A percentile compares a stretch with the other conserved stretches of the same genome.
Evolutionary conservation across 92 coral and sea anemone species (phyloP).

Genomic region (Actinernus sp.): DNA sequence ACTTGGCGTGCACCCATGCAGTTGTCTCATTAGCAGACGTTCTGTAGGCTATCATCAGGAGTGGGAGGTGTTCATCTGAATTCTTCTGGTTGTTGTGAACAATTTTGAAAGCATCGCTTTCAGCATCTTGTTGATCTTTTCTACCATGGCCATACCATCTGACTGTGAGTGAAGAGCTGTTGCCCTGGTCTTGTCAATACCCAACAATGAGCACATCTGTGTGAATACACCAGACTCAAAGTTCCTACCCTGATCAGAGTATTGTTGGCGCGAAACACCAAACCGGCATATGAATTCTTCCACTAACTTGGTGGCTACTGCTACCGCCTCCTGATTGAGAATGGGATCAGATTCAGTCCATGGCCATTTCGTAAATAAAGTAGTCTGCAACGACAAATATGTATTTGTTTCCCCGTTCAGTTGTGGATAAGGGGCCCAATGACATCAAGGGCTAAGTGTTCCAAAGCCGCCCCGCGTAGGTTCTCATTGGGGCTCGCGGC

Average conservation of each 20-base stretch:
- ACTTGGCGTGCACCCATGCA: too few species aligned
- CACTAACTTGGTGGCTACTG: conserved; percentile 8
- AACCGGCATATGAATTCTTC: conserved; percentile 31
- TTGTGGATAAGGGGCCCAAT: too few species aligned
- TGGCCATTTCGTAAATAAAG: conserved; percentile 37
- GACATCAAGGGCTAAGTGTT: too few species aligned
- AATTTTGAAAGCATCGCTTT: conserved; percentile 18
- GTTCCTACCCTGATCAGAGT: conserved; percentile 42
- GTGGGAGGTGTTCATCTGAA: conserved; percentile 36
- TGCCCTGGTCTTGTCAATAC: conserved; percentile 44
- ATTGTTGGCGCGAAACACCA: conserved; percentile 26
- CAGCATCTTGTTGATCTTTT: conserved; percentile 28
- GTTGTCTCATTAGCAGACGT: too few species aligned
- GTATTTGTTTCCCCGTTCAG: too few species aligned
- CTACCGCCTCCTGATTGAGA: conserved; percentile 12
- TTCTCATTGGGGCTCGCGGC: too few species aligned
- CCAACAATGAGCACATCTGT: conserved; percentile 35
- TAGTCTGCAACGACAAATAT: conserved; percentile 45
- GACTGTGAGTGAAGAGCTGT: conserved; percentile 36
- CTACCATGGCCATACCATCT: conserved; percentile 34
- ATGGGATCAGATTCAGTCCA: conserved; percentile 41
- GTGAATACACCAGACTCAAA: conserved; percentile 26
- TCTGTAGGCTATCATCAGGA: too few species aligned
- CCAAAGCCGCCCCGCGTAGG: too few species aligned
- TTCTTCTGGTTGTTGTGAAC: conserved; percentile 9